A percentile compares a stretch with the other conserved stretches of the same genome.
Conservation (phyloP, 2,888 invertebrate genomes). For the Calliopum simillimum region DNA sequence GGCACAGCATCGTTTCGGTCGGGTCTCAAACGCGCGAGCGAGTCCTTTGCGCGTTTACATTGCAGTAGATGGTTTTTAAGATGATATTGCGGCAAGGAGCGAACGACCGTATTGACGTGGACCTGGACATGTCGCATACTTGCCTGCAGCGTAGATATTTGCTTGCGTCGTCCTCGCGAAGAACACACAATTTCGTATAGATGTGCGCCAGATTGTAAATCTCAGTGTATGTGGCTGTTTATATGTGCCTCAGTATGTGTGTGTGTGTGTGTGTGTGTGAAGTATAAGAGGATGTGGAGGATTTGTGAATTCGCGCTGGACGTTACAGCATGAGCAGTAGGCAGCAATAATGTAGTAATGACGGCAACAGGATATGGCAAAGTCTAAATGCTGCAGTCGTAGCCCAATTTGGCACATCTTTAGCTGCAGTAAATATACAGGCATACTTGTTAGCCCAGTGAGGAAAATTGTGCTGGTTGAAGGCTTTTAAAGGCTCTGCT, state of each 20-base stretch:
- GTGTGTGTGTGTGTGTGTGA: not conserved
- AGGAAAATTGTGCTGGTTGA: no score
- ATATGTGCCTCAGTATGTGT: not conserved
- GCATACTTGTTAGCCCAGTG: no score
- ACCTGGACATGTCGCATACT: slow-evolving; percentile 36
- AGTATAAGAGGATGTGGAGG: slow-evolving; percentile 48
- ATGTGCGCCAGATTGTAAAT: slow-evolving; percentile 44
- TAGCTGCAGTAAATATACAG: not conserved
- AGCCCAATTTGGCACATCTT: slow-evolving; percentile 12
- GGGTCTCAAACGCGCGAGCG: slow-evolving; percentile 1
- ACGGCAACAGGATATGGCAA: slow-evolving; percentile 8
- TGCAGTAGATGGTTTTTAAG: slow-evolving; percentile 6
- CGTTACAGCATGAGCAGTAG: slow-evolving; percentile 6
- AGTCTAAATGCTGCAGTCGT: not conserved
- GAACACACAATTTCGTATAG: slow-evolving; percentile 38
- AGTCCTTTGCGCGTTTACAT: not conserved
- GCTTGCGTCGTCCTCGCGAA: slow-evolving; percentile 31
- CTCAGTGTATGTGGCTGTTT: not conserved
- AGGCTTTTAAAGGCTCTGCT: no score
- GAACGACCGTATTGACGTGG: slow-evolving; percentile 35
- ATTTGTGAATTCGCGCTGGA: slow-evolving; percentile 36
- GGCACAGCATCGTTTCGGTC: not conserved
- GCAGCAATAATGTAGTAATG: not conserved
- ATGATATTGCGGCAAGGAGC: slow-evolving; percentile 24
- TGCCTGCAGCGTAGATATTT: slow-evolving; percentile 48